Conservation (phyloP, 2,797 vertebrate species). For the Oreochromis mossambicus region DNA sequence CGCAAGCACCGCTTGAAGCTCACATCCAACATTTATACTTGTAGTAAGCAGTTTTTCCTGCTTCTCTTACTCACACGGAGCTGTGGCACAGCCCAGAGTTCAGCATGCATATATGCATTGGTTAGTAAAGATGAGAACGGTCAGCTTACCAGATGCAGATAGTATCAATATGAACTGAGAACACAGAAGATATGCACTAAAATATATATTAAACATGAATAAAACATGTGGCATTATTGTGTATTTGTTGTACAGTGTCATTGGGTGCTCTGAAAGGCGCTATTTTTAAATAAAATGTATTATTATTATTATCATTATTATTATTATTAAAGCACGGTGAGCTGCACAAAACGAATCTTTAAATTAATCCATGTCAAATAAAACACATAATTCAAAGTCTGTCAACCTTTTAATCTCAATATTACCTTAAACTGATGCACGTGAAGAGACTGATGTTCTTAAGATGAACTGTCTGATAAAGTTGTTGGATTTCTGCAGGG, state of each 20-base stretch:
- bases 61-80: neutral
- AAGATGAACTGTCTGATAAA: neutral
- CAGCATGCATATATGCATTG: neutral
- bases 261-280: no score
- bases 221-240: neutral
- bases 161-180: neutral
- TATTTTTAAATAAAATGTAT: no score
- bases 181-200: neutral
- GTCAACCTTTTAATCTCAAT: neutral
- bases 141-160: neutral
- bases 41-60: neutral
- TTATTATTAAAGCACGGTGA: neutral
- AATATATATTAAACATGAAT: neutral
- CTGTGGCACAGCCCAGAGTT: neutral
- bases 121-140: neutral
- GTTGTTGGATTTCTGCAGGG: neutral
- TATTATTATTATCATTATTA: no score
- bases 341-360: neutral
- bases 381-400: neutral
- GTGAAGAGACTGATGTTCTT: accelerated
- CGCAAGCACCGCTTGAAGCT: neutral
- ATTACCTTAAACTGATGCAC: neutral
- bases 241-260: no score
- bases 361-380: neutral
- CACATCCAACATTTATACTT: neutral